Evolutionary conservation across 2,113 vertebrate genomes (phyloP), one percentile per base, ranked within the genome.

Genomic region (Peromyscus polionotus): DNA sequence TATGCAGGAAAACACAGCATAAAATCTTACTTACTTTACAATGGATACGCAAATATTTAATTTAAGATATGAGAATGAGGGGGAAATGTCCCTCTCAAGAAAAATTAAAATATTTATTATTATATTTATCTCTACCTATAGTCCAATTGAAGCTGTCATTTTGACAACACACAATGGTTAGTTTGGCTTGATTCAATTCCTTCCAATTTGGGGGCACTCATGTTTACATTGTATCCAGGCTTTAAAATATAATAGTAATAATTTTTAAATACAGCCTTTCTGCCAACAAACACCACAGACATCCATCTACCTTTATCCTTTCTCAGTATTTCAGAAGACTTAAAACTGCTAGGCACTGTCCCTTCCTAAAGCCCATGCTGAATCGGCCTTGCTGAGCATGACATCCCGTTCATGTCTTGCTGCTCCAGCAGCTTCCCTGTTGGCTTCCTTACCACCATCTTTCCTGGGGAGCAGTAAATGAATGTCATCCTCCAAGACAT

Each of bases 61-160:
- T 6, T 92, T 68, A 26, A 95, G 57, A 86, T 76, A 57, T 16
- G 90, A 45, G 45, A 73, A 45, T 67, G 31, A 51, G 51, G 48
- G 28, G 1, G 39, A 33, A 57, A 79, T 45, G 11, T 86, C 93
- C 5, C 67, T 33, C 54, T 79, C 42, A 51, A 33, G 36, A 79
- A 84, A 70, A 65, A 86, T 24, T 33, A 81, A 79, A 28, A 1
- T 81, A 26, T 59, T 36, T 13, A 39, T 85, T 13, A 39, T 85
- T 91, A 70, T 76, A 88, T 67, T 11, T 26, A 85, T 75, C 57
- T 20, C 31, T 51, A 3, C 77, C 54, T 79, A 14, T 4, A 22
- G 77, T 45, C 45, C n/a, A 85, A 33, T 22, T 70, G 80, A 86
- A 90, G 36, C 5, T 59, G n/a, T 83, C 61, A 95, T 87, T 95